Evolutionary conservation across 1,140 invertebrate genomes (phyloP).

Genomic region (Tetraneura akinire): DNA sequence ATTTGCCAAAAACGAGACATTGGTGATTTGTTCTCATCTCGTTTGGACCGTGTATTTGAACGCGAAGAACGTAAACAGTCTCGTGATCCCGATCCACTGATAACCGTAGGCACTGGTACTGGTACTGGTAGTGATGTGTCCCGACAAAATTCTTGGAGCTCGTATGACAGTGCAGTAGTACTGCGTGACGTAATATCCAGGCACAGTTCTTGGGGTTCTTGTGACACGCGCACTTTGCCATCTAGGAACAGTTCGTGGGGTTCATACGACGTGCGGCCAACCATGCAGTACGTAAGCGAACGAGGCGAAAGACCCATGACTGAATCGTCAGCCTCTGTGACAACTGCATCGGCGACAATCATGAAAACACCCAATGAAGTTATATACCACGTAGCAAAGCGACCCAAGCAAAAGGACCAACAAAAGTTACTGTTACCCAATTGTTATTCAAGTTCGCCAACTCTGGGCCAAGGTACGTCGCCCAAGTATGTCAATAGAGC

Average conservation of each 20-base stretch:
- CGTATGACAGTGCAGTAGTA: slow-evolving; percentile 72
- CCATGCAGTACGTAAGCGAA: slow-evolving; percentile 57
- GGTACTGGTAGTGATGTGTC: background rate
- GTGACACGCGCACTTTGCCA: slow-evolving; percentile 64
- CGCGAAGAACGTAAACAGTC: slow-evolving; percentile 55
- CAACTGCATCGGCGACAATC: background rate
- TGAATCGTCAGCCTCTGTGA: background rate
- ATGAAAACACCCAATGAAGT: background rate
- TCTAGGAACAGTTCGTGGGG: slow-evolving; percentile 75
- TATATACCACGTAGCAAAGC: background rate
- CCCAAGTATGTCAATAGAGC: background rate
- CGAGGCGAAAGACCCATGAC: slow-evolving; percentile 23
- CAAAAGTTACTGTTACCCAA: slow-evolving; percentile 21
- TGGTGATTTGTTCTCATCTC: slow-evolving; percentile 11
- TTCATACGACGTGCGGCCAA: slow-evolving; percentile 67
- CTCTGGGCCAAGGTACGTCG: background rate
- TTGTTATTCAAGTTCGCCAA: slow-evolving; percentile 43
- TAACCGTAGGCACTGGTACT: background rate
- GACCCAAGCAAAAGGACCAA: slow-evolving; percentile 4
- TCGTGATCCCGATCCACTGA: slow-evolving; percentile 54
- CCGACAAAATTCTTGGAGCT: slow-evolving; percentile 78
- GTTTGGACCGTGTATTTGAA: background rate
- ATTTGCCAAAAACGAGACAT: slow-evolving; percentile 21
- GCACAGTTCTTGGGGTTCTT: slow-evolving; percentile 80
- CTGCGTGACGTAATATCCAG: slow-evolving; percentile 67